phyloP scores from a whole-genome alignment of 2,888 invertebrate species.

The Drosophila seclusa region DNA sequence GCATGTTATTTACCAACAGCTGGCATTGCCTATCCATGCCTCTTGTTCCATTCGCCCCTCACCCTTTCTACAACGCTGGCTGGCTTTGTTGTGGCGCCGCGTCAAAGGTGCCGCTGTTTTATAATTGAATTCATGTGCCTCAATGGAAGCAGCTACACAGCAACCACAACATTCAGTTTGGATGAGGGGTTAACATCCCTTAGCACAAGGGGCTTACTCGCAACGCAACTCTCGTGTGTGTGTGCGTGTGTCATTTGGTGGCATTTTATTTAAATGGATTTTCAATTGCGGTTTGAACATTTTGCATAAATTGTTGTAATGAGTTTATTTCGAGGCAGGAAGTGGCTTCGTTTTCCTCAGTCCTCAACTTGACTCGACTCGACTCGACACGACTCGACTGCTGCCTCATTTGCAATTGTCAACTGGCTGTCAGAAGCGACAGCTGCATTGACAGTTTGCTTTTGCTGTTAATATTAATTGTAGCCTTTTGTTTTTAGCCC shows the following conservation, averaged over 20 bases:
- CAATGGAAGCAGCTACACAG: slow-evolving; percentile 71
- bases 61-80: slow-evolving; percentile 8
- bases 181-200: slow-evolving; percentile 25
- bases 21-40: slow-evolving; percentile 33
- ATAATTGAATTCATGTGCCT: slow-evolving; percentile 84
- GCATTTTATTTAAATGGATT: slow-evolving; percentile 83
- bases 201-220: slow-evolving; percentile 11
- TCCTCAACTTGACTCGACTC: slow-evolving; percentile 7
- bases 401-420: slow-evolving; percentile 72
- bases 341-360: slow-evolving; percentile 66
- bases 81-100: slow-evolving; percentile 51
- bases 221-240: slow-evolving; percentile 4
- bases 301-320: slow-evolving; percentile 84
- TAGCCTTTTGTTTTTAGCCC: slow-evolving; percentile 43
- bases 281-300: slow-evolving; percentile 83
- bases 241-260: slow-evolving; percentile 44
- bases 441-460: slow-evolving; percentile 73
- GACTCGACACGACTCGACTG: background rate
- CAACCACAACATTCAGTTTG: slow-evolving; percentile 35
- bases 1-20: slow-evolving; percentile 63
- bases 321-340: slow-evolving; percentile 72
- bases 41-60: background rate
- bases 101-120: slow-evolving; percentile 78
- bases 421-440: slow-evolving; percentile 68
- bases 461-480: slow-evolving; percentile 72